Conservation (phyloP, 1,140 invertebrate genomes). For the Fragariocoptes setiger region DNA sequence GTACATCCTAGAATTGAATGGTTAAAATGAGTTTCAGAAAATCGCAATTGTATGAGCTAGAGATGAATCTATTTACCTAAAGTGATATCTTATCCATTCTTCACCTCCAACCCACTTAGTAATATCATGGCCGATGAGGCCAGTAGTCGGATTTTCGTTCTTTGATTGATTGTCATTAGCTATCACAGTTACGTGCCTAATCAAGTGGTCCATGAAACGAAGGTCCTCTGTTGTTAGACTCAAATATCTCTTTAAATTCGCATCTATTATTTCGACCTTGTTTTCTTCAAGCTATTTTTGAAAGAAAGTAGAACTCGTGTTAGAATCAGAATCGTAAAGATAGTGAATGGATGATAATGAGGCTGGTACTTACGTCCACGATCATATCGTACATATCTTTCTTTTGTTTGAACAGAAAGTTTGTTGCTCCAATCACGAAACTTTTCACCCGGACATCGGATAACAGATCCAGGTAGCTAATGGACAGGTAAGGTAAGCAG, state of each 20-base stretch:
- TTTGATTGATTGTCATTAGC: neutral
- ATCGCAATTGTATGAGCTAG: too few relatives aligned
- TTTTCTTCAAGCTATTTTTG: constrained; percentile 28
- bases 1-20: too few relatives aligned
- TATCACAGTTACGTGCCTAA: constrained; percentile 32
- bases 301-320: neutral
- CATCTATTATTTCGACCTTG: constrained; percentile 55
- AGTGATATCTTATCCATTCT: constrained; percentile 80
- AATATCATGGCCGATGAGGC: constrained; percentile 4
- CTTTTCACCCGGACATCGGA: constrained; percentile 54
- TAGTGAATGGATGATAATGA: constrained; percentile 2
- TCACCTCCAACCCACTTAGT: constrained; percentile 55
- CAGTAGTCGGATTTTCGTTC: neutral
- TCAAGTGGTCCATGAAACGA: constrained; percentile 68
- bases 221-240: constrained; percentile 74
- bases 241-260: constrained; percentile 43
- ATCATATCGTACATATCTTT: constrained; percentile 64
- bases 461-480: constrained; percentile 74
- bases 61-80: too few relatives aligned
- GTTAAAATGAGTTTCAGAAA: too few relatives aligned
- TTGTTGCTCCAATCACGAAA: constrained; percentile 81
- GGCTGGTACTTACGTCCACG: constrained; percentile 33
- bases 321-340: constrained; percentile 2
- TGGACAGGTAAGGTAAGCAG: constrained; percentile 74
- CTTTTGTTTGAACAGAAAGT: constrained; percentile 84